Evolutionary conservation across 1,140 invertebrate species (phyloP).

Genomic region (Bombus sibiricus): DNA sequence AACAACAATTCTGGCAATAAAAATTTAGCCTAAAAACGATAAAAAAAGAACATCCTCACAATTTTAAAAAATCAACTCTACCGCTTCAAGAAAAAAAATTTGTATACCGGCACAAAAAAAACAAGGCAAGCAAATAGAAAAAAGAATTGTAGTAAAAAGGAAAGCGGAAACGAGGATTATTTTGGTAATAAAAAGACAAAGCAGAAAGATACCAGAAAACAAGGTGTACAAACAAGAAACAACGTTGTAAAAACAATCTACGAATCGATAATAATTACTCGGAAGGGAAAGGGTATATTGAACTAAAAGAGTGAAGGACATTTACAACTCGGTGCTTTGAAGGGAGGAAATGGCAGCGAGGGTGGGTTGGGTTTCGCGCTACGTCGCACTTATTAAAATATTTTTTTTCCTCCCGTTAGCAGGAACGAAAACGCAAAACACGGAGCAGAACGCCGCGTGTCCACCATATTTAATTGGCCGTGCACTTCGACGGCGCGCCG

Average conservation of each 20-base stretch:
- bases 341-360: not conserved
- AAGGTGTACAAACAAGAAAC: not conserved
- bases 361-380: not conserved
- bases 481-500: conserved; percentile 46
- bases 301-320: not conserved
- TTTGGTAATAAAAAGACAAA: not conserved
- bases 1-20: not conserved
- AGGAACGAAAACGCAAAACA: conserved; percentile 20
- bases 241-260: not conserved
- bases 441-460: not conserved
- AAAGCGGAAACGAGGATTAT: too few relatives aligned
- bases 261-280: not conserved
- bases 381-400: conserved; percentile 46
- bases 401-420: conserved; percentile 6
- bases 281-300: not conserved
- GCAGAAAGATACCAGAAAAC: not conserved
- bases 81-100: not conserved
- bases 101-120: not conserved
- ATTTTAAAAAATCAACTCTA: not conserved
- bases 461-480: conserved; percentile 62
- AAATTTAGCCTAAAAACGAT: not conserved
- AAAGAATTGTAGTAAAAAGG: too few relatives aligned
- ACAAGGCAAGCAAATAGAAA: not conserved
- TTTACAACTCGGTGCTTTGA: conserved; percentile 20
- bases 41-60: not conserved